Evolutionary conservation across 2,797 vertebrate genomes (phyloP).

Genomic region (Brachymystax lenok): DNA sequence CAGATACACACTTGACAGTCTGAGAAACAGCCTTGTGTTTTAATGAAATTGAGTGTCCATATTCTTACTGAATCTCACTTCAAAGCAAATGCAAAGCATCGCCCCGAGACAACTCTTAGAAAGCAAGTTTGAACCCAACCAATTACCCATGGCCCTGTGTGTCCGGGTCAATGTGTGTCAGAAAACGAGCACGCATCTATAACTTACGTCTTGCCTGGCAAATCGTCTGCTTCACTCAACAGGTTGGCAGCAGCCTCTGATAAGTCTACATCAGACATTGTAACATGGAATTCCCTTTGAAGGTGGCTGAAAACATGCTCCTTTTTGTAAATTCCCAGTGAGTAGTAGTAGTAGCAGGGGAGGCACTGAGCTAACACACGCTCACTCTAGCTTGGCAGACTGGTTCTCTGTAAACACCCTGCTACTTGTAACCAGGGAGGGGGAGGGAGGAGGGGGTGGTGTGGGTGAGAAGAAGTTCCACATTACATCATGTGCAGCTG

Average conservation of each 20-base stretch:
- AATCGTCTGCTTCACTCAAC: conserved; percentile 50
- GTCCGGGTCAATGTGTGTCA: not conserved
- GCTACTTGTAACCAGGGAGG: conserved; percentile 85
- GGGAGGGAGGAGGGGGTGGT: conserved; percentile 38
- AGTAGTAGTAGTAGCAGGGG: conserved; percentile 26
- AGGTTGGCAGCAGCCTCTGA: conserved; percentile 40
- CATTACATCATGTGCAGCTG: conserved; percentile 93
- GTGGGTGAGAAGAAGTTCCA: conserved; percentile 82
- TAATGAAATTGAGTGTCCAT: not conserved
- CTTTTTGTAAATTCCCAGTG: conserved; percentile 43
- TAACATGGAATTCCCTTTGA: conserved; percentile 65
- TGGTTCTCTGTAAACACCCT: conserved; percentile 69
- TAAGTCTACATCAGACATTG: conserved; percentile 30
- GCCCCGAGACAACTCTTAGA: not conserved
- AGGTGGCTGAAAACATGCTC: conserved; percentile 63
- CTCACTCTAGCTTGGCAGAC: conserved; percentile 30
- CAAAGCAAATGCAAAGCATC: not conserved
- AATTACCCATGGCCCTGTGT: not conserved
- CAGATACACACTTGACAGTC: conserved; percentile 52
- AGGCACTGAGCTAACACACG: conserved; percentile 13
- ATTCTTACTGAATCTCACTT: not conserved
- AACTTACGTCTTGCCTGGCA: conserved; percentile 52
- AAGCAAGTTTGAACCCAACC: conserved; percentile 26
- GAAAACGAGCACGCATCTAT: conserved; percentile 37
- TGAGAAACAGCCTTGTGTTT: conserved; percentile 43